These are phyloP conservation scores for Chromobotia macracanthus DNA, from an alignment of 2,797 vertebrate species.

Conservation along the genomic window DNA sequence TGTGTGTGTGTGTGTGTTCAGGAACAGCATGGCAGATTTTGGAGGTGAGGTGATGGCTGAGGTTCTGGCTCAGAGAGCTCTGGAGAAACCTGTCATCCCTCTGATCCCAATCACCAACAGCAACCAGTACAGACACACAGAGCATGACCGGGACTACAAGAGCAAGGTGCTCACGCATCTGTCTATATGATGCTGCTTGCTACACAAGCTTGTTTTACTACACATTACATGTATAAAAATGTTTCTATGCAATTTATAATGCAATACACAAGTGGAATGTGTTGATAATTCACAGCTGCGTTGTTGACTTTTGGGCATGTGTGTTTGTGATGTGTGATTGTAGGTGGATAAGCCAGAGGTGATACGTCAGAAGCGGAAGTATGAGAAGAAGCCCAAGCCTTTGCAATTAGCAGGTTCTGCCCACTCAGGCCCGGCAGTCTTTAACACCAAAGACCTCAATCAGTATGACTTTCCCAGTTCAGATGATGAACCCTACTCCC, in stretches of 20 bases:
- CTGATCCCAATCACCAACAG: conserved; percentile 88
- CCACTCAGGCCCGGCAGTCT: conserved; percentile 85
- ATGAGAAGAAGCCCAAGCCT: conserved; percentile 95
- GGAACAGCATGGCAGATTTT: conserved; percentile 94
- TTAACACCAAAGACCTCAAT: conserved; percentile 96
- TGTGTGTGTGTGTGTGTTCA: conserved; percentile 65
- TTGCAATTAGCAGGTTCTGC: conserved; percentile 77
- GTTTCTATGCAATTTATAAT: background rate
- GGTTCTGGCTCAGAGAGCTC: conserved; percentile 91
- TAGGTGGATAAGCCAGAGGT: conserved; percentile 92
- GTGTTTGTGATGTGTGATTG: too few species aligned
- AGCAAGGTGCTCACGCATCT: conserved; percentile 73
- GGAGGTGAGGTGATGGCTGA: conserved; percentile 94
- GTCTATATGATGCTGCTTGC: background rate
- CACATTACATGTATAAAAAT: background rate
- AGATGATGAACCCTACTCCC: conserved; percentile 92
- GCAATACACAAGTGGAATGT: too few species aligned
- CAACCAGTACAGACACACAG: conserved; percentile 90
- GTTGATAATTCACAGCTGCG: too few species aligned
- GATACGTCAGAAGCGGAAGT: conserved; percentile 92
- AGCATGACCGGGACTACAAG: conserved; percentile 92
- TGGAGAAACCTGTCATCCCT: conserved; percentile 89
- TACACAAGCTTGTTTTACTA: background rate
- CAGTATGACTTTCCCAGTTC: conserved; percentile 99
- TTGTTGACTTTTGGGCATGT: too few species aligned